phyloP scores from a whole-genome alignment of 2,113 vertebrate genomes.

The Aythya baeri region DNA sequence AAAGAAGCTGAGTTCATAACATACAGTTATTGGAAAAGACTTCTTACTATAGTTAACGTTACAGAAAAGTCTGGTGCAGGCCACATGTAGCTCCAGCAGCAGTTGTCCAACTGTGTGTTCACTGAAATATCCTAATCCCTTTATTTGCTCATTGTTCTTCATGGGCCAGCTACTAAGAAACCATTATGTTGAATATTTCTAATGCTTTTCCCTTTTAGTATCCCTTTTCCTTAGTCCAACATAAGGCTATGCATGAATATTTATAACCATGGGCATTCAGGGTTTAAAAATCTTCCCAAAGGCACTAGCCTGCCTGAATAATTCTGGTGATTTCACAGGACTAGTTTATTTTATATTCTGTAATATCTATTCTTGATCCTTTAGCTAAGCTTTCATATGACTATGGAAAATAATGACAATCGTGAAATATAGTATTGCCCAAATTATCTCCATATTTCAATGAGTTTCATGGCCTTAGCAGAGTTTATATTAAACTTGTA shows the following conservation, averaged over 20 bases:
- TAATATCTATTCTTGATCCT: neutral
- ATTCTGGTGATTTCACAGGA: neutral
- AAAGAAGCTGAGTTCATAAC: neutral
- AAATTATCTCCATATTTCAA: neutral
- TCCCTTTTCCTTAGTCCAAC: neutral
- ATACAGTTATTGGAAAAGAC: neutral
- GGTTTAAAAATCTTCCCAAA: neutral
- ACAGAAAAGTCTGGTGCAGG: neutral
- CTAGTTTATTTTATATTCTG: neutral
- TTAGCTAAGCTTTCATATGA: neutral
- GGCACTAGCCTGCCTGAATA: neutral
- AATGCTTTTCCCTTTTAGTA: neutral
- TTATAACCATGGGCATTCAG: neutral
- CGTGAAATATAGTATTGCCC: neutral
- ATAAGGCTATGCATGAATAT: neutral
- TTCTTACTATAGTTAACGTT: neutral
- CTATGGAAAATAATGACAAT: neutral
- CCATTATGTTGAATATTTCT: neutral
- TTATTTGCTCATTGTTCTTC: neutral
- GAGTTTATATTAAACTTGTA: neutral
- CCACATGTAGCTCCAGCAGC: neutral
- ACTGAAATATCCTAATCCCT: neutral
- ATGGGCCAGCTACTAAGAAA: neutral
- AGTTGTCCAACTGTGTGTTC: neutral
- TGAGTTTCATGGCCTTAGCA: neutral